phyloP scores from a whole-genome alignment of 2,113 vertebrate genomes.

The Pardalotus punctatus region DNA sequence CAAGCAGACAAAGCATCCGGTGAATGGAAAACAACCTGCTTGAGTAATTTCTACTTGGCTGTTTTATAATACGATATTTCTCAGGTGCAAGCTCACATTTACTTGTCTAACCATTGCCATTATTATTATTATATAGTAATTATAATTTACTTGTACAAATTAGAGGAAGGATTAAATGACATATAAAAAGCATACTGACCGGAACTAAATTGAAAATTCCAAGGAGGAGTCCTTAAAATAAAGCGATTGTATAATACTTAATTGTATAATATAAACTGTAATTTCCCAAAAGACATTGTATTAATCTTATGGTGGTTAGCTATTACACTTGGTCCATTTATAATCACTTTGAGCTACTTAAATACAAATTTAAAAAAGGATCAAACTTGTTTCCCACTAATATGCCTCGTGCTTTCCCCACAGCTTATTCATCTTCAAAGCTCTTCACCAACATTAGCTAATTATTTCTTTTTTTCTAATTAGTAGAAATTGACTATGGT shows the following conservation, averaged over 20 bases:
- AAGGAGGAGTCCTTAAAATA: constrained; percentile 41
- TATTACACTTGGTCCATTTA: constrained; percentile 31
- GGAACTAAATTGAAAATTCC: constrained; percentile 42
- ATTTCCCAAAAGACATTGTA: constrained; percentile 35
- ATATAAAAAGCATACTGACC: constrained; percentile 28
- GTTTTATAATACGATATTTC: neutral
- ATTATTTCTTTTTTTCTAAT: constrained; percentile 70
- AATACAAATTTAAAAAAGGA: constrained; percentile 46
- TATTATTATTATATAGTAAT: constrained; percentile 6
- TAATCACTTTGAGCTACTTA: constrained; percentile 49
- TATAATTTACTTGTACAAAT: constrained; percentile 53
- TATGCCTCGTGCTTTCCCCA: neutral
- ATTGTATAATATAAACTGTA: constrained; percentile 29
- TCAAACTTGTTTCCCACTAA: constrained; percentile 31
- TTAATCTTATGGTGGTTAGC: constrained; percentile 10
- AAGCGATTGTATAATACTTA: neutral
- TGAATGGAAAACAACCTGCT: neutral
- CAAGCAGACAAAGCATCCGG: neutral
- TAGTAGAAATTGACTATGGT: constrained; percentile 70
- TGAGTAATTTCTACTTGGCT: neutral
- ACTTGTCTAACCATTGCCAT: neutral
- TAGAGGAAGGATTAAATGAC: constrained; percentile 47
- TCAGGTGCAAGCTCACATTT: neutral
- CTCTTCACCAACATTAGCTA: constrained; percentile 60
- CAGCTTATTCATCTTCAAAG: constrained; percentile 53